A percentile compares a stretch with the other conserved stretches of the same genome.
These are phyloP conservation scores for Choreutis nemorana DNA, from an alignment of 2,888 invertebrate species.

Conservation along the genomic window DNA sequence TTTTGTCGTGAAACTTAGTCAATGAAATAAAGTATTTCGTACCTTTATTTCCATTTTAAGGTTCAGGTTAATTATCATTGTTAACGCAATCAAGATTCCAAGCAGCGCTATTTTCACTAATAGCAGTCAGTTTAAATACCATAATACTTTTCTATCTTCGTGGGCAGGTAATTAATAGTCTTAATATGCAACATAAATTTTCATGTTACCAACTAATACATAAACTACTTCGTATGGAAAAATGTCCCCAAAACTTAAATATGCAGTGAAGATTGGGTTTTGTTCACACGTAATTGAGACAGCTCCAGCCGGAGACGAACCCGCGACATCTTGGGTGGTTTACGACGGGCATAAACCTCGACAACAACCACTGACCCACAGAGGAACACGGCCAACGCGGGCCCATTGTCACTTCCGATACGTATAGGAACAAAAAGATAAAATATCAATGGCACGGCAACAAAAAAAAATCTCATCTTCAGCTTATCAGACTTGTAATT, in stretches of 20 bases:
- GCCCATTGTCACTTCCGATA: slow-evolving; percentile 24
- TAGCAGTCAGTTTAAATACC: no score
- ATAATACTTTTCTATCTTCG: neutral
- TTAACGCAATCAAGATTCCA: no score
- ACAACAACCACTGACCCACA: slow-evolving; percentile 34
- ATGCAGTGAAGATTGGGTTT: no score
- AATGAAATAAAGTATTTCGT: no score
- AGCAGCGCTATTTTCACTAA: no score
- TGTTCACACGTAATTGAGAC: no score
- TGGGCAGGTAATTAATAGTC: neutral
- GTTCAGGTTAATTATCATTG: no score
- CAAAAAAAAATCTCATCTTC: slow-evolving; percentile 11
- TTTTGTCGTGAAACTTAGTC: no score
- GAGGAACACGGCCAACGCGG: slow-evolving; percentile 18
- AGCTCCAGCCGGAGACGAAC: slow-evolving; percentile 20
- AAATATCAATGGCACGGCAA: slow-evolving; percentile 12
- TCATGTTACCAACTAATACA: neutral
- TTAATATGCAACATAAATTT: neutral
- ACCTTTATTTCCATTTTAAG: no score
- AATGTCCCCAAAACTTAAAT: no score
- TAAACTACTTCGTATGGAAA: no score
- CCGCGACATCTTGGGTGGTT: slow-evolving; percentile 47
- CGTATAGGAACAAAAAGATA: neutral
- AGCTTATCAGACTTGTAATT: neutral
- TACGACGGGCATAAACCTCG: slow-evolving; percentile 43